These are phyloP conservation scores for Empidonax alnorum DNA, from an alignment of 2,113 vertebrate species.

Conservation along the genomic window DNA sequence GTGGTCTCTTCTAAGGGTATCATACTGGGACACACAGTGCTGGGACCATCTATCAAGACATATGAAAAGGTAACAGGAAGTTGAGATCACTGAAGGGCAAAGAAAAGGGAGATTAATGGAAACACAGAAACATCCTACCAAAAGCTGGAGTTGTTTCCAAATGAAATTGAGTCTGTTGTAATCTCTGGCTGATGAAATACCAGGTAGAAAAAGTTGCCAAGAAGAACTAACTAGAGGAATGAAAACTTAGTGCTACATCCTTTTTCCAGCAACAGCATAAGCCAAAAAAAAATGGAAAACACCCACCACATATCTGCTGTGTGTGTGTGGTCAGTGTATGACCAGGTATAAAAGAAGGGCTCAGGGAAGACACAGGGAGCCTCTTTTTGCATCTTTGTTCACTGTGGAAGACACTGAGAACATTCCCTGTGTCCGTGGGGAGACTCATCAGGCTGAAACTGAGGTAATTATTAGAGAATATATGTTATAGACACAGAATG, in stretches of 20 bases:
- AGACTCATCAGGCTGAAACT: background rate
- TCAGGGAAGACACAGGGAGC: background rate
- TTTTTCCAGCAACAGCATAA: background rate
- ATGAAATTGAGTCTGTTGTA: background rate
- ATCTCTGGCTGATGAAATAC: background rate
- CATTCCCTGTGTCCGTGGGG: background rate
- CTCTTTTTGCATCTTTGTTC: background rate
- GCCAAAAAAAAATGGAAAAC: background rate
- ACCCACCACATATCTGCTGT: background rate
- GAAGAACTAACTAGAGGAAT: background rate
- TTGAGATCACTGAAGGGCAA: background rate
- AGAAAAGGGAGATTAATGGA: background rate
- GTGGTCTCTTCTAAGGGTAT: background rate
- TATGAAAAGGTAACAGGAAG: background rate
- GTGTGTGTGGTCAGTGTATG: background rate
- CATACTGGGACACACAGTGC: background rate
- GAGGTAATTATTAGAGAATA: background rate
- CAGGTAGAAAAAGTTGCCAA: background rate
- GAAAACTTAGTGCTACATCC: background rate
- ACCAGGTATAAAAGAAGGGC: background rate
- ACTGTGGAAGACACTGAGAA: background rate
- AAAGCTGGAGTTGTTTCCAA: background rate
- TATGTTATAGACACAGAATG: background rate
- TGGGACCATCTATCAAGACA: background rate
- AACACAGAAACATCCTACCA: background rate